Evolutionary conservation across 2,113 vertebrate species (phyloP).

Genomic region (Ochotona curzoniae): DNA sequence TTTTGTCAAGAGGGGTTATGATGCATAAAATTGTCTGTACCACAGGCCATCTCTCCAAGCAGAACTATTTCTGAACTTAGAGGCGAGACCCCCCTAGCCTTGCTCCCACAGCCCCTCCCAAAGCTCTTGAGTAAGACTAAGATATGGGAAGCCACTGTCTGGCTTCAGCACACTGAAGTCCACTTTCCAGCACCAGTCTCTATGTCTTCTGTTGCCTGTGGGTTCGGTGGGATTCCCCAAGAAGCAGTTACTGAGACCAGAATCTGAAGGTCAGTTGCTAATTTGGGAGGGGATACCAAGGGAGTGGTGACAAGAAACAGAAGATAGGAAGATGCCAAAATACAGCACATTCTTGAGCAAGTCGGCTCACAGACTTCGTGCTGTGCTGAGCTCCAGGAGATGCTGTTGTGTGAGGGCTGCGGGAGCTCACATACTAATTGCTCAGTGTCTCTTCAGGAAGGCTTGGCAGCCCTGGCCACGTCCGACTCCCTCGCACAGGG

Average conservation of each 20-base stretch:
- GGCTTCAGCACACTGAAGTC: background rate
- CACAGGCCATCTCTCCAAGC: background rate
- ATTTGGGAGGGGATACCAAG: background rate
- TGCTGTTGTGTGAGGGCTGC: too few species aligned
- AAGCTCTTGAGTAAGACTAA: background rate
- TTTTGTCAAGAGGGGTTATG: background rate
- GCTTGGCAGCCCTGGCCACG: background rate
- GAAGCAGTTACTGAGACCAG: background rate
- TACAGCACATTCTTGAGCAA: background rate
- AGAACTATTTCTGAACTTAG: constrained; percentile 2
- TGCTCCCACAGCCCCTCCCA: background rate
- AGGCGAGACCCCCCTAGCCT: background rate
- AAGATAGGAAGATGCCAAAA: background rate
- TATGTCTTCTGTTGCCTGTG: background rate
- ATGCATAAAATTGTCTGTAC: background rate
- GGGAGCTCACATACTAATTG: background rate
- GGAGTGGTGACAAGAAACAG: background rate
- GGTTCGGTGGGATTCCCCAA: background rate
- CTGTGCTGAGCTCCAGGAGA: background rate
- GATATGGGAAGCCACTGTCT: background rate
- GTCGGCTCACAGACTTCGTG: background rate
- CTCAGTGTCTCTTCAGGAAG: background rate
- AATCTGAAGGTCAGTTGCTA: background rate
- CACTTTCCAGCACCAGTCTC: background rate
- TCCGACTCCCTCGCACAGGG: background rate